A percentile compares a stretch with the other conserved stretches of the same genome.
Evolutionary conservation across 2,113 vertebrate genomes (phyloP).

Genomic region (Sciurus niger): DNA sequence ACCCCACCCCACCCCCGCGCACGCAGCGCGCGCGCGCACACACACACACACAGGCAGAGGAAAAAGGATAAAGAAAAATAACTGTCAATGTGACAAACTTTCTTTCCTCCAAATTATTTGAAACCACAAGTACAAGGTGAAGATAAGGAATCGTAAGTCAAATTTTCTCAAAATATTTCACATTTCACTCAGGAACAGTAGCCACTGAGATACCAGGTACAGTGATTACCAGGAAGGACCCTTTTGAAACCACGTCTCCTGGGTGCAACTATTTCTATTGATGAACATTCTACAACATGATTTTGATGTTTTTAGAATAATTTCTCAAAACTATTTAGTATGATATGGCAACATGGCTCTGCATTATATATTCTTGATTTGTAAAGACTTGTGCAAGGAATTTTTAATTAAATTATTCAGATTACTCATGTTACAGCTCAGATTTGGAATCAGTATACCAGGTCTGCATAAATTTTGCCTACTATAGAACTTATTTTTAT

Average conservation of each 20-base stretch:
- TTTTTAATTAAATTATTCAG: not conserved
- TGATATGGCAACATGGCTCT: not conserved
- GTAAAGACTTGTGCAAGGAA: not conserved
- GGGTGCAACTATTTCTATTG: not conserved
- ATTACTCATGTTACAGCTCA: not conserved
- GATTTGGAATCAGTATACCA: not conserved
- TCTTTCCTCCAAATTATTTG: not conserved
- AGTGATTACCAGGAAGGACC: not conserved
- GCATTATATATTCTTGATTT: not conserved
- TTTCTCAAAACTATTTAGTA: not conserved
- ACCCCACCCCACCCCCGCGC: no score
- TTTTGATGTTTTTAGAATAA: not conserved
- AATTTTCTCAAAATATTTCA: not conserved
- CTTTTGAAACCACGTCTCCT: not conserved
- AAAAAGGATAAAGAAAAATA: not conserved
- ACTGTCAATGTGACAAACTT: not conserved
- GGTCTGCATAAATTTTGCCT: not conserved
- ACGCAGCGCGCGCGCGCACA: no score
- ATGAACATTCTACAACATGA: not conserved
- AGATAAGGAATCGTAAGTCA: conserved; percentile 26
- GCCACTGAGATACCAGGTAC: not conserved
- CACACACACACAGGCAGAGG: not conserved
- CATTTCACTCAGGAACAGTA: not conserved
- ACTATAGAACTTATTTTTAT: not conserved
- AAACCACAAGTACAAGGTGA: not conserved